Conservation (phyloP, 2,113 vertebrate species). For the Myrmophylax atrothorax region DNA sequence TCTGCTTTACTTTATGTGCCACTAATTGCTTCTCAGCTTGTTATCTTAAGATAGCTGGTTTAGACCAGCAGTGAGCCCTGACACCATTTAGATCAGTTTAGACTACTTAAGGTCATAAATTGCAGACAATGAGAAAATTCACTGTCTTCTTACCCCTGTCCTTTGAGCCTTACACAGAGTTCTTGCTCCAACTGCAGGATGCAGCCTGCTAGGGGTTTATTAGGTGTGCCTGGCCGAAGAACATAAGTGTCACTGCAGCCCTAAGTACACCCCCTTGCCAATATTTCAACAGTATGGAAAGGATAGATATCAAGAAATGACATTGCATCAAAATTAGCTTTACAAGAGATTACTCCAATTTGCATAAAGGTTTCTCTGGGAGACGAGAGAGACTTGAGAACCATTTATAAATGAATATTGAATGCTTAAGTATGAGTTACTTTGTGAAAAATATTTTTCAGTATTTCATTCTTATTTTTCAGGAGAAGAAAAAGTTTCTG, state of each 20-base stretch:
- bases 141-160: neutral
- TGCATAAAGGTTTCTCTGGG: neutral
- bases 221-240: neutral
- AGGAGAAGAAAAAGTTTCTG: neutral
- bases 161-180: neutral
- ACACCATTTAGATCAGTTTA: neutral
- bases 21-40: neutral
- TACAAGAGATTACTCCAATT: neutral
- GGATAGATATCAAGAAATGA: neutral
- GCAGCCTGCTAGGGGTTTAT: neutral
- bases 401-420: neutral
- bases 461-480: neutral
- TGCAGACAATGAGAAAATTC: neutral
- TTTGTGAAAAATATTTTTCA: neutral
- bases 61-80: neutral
- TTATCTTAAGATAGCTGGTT: neutral
- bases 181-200: neutral
- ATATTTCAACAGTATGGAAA: neutral
- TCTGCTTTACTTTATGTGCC: neutral
- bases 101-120: neutral
- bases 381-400: neutral
- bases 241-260: neutral
- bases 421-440: neutral
- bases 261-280: rapidly evolving
- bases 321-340: neutral